Evolutionary conservation across 2,888 invertebrate species (phyloP).

Genomic region (Nemoura dubitans): DNA sequence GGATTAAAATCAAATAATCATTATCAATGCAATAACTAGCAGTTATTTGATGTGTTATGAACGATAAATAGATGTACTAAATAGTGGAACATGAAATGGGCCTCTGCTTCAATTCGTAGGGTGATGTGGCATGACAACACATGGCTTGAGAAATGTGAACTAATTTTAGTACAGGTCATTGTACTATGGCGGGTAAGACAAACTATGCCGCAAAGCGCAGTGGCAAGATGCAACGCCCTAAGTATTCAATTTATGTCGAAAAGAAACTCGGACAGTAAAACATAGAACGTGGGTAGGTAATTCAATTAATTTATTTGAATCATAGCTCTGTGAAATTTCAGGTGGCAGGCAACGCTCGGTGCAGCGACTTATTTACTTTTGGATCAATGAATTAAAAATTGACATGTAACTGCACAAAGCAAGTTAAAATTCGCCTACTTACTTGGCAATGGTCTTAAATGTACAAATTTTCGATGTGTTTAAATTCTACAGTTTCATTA

Average conservation of each 20-base stretch:
- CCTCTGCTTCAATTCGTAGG: neutral
- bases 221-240: too few species aligned
- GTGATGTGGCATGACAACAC: constrained; percentile 33
- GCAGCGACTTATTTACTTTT: neutral
- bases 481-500: neutral
- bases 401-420: neutral
- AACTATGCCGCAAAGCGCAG: too few species aligned
- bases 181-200: constrained; percentile 15
- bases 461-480: neutral
- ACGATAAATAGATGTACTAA: neutral
- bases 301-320: too few species aligned
- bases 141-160: constrained; percentile 13
- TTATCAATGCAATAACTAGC: neutral
- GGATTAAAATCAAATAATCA: neutral
- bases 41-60: neutral
- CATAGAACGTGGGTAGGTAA: too few species aligned
- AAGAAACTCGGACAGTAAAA: too few species aligned
- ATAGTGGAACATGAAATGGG: constrained; percentile 10
- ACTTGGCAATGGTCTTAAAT: neutral
- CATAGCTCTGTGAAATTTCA: too few species aligned
- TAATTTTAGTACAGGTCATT: constrained; percentile 34
- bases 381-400: neutral
- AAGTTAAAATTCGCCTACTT: neutral
- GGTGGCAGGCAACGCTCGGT: too few species aligned
- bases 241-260: too few species aligned